These are phyloP conservation scores for Anarhynchus alexandrinus DNA, from an alignment of 2,113 vertebrate species.

Conservation along the genomic window DNA sequence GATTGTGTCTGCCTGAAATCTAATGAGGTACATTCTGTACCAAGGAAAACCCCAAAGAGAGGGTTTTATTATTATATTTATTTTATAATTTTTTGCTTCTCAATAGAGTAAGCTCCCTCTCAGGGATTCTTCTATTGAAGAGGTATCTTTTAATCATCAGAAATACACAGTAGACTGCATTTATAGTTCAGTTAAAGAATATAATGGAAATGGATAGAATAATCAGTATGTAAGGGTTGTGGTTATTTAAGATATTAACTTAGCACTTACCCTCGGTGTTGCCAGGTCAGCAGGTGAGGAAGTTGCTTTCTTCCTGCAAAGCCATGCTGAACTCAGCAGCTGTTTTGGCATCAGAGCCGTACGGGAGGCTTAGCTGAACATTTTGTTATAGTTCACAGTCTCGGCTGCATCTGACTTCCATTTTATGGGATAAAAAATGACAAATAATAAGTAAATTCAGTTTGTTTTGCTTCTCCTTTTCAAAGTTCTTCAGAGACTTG, in stretches of 20 bases:
- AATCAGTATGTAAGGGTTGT: neutral
- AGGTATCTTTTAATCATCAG: neutral
- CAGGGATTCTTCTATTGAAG: neutral
- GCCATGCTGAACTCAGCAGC: neutral
- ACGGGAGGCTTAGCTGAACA: neutral
- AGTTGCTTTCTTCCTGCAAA: neutral
- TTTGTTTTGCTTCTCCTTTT: slow-evolving; percentile 32
- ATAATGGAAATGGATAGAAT: neutral
- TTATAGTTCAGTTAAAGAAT: neutral
- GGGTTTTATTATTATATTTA: neutral
- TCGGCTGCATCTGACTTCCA: slow-evolving; percentile 33
- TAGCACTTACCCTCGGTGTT: neutral
- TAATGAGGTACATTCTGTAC: neutral
- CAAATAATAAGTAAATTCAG: slow-evolving; percentile 15
- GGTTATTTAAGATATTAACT: neutral
- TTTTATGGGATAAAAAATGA: slow-evolving; percentile 44
- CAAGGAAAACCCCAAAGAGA: neutral
- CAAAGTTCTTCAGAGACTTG: slow-evolving; percentile 14
- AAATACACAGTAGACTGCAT: neutral
- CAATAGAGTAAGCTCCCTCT: neutral
- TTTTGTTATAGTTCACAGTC: slow-evolving; percentile 32
- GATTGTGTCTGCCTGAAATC: neutral
- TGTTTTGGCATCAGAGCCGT: neutral
- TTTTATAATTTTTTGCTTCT: neutral
- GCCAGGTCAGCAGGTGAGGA: neutral